Evolutionary conservation across 2,888 invertebrate genomes (phyloP), one percentile per base, ranked within the genome.

Genomic region (Philereme vetulata): DNA sequence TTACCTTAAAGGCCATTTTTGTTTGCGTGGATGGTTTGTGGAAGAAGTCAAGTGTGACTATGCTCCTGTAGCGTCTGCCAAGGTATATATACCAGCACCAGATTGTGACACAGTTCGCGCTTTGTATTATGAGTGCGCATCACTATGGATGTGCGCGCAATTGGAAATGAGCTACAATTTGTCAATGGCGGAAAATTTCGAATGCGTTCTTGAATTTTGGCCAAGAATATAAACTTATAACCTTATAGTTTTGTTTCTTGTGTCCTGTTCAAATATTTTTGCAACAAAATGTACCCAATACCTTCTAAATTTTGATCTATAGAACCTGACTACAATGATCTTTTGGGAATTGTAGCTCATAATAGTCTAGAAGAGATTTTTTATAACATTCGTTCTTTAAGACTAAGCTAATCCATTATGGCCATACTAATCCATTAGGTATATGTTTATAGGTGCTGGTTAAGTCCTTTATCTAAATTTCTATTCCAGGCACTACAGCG

Each of bases 1-100:
- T 80, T 91, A 91, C 91, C 91, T 90, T 89, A 80, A 78, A 84
- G 77, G 80, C 89, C 91, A 91, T 91, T 84, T 85, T 84, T 78
- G 77, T 76, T 75, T 56, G 35, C 32, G 77, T 67, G 71, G 74
- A 77, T 81, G 80, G 76, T 75, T 78, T 81, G 84, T 77, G 67
- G 77, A 76, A 76, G 84, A 74, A 80, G 82, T 82, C 80, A 79
- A 80, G 71, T 77, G 81, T 77, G 84, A 88, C 87, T 89, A 86
- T 90, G 86, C 73, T 86, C 80, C 84, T 78, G 80, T 77, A 71
- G 72, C 74, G 76, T 72, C 69, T 53, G 67, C 44, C 80, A 70
- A 70, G 70, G 85, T 88, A 90, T 92, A 86, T 91, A 91, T 91
- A 89, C 72, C 60, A 71, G 69, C 65, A 55, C 67, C 60, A 60